Evolutionary conservation across 2,888 invertebrate species (phyloP).

Genomic region (Pandemis corylana): DNA sequence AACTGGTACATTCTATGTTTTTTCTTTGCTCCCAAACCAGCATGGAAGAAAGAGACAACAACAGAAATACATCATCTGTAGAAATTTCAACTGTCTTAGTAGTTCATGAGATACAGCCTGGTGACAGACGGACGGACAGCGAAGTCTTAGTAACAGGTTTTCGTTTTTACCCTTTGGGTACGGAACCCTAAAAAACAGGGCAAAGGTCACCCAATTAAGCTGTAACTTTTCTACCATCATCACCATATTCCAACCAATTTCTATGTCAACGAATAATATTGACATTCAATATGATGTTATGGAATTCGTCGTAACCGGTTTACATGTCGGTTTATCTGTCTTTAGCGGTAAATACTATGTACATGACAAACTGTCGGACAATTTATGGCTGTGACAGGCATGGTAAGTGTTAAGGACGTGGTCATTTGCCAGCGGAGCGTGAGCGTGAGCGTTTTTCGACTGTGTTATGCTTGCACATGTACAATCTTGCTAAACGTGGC

Average conservation of each 20-base stretch:
- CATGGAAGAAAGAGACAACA: no score
- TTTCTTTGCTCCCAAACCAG: no score
- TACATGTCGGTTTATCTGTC: slow-evolving; percentile 10
- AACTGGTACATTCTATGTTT: no score
- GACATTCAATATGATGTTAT: slow-evolving; percentile 26
- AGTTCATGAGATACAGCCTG: no score
- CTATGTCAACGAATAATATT: slow-evolving; percentile 24
- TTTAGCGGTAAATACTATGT: neutral
- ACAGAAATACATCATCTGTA: no score
- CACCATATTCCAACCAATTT: slow-evolving; percentile 30
- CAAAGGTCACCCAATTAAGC: slow-evolving; percentile 34
- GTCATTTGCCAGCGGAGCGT: neutral
- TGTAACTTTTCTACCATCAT: slow-evolving; percentile 18
- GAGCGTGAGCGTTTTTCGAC: neutral
- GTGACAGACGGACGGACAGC: no score
- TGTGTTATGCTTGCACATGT: no score
- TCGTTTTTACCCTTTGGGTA: no score
- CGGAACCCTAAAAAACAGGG: neutral
- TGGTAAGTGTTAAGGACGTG: slow-evolving; percentile 7
- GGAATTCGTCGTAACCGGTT: slow-evolving; percentile 17
- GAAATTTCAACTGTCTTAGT: no score
- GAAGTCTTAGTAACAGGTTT: no score
- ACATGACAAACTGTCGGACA: neutral
- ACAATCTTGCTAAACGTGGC: no score
- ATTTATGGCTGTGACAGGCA: slow-evolving; percentile 31